A percentile compares a stretch with the other conserved stretches of the same genome.
phyloP scores from a whole-genome alignment of 2,888 invertebrate genomes.

The Neoaliturus tenellus region DNA sequence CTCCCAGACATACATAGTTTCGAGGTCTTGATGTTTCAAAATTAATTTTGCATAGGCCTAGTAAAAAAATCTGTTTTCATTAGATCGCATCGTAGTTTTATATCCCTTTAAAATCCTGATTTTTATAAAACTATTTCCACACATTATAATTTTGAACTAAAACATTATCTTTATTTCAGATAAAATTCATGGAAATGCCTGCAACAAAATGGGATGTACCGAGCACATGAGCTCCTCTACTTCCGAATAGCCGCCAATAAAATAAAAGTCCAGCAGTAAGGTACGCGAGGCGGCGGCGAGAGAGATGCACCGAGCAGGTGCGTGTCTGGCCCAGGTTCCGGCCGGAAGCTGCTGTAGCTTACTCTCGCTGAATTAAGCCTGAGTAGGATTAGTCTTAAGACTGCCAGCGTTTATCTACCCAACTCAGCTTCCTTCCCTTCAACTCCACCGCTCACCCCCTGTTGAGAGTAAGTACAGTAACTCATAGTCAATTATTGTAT shows the following conservation, averaged over 20 bases:
- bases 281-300: not conserved
- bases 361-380: conserved; percentile 47
- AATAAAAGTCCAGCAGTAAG: not conserved
- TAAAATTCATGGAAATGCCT: too few relatives aligned
- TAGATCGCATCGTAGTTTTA: too few relatives aligned
- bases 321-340: conserved; percentile 1
- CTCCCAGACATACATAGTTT: too few relatives aligned
- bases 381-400: conserved; percentile 51
- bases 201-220: not conserved
- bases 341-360: conserved; percentile 33
- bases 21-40: too few relatives aligned
- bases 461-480: not conserved
- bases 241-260: not conserved
- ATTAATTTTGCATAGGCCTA: too few relatives aligned
- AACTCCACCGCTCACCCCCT: not conserved
- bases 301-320: not conserved
- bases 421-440: conserved; percentile 21
- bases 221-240: not conserved
- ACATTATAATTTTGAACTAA: too few relatives aligned
- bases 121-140: too few relatives aligned
- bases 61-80: too few relatives aligned
- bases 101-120: too few relatives aligned
- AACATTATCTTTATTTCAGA: too few relatives aligned
- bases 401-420: conserved; percentile 40
- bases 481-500: too few relatives aligned